Base-by-base conservation (phyloP, 2,113 vertebrate species). In the Perca flavescens region DNA sequence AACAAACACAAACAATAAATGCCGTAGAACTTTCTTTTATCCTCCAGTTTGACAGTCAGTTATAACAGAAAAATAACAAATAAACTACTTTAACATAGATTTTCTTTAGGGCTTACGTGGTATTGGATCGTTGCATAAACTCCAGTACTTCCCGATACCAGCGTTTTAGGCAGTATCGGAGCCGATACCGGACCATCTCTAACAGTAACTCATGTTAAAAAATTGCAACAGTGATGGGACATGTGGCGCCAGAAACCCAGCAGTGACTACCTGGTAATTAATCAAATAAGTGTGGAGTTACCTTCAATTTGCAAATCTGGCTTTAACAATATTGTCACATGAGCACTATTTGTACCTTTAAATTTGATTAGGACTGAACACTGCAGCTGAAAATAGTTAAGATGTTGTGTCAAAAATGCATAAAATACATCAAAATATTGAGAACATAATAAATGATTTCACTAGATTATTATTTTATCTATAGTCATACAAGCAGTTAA, bases 171-270 rank as follows among this genome's bases (percentile, higher is more conserved):
- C 25, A 25, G 25, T 25, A 25, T 25, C 25, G 25, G 25, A 25
- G 25, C 25, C 25, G 25, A 25, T 25, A 25, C 25, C 25, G 25
- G 25, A 25, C 25, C 25, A 25, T 25, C 54, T 52, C 71, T 74
- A 19, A 68, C 28, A 49, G 74, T 43, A 49, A 61, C 1, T 19
- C 28, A 60, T 10, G 6, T 60, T 67, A 12, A 6, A 63, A 86
- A 83, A 84, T 36, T 16, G 34, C n/a, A 84, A 34, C 54, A n/a
- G 4, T 36, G 28, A 78, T 15, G 9, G n/a, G 28, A 63, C n/a
- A 74, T 1, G 43, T 50, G 6, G 19, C 40, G 14, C 21, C 0
- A 54, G 25, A 72, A 53, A 53, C 22, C 1, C n/a, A 54, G 13
- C 6, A 4, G 4, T 17, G 12, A 16, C 0, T 54, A 77, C 40